These are phyloP conservation scores for Drosophila varians DNA, from an alignment of 1,140 invertebrate genomes.

Conservation along the genomic window DNA sequence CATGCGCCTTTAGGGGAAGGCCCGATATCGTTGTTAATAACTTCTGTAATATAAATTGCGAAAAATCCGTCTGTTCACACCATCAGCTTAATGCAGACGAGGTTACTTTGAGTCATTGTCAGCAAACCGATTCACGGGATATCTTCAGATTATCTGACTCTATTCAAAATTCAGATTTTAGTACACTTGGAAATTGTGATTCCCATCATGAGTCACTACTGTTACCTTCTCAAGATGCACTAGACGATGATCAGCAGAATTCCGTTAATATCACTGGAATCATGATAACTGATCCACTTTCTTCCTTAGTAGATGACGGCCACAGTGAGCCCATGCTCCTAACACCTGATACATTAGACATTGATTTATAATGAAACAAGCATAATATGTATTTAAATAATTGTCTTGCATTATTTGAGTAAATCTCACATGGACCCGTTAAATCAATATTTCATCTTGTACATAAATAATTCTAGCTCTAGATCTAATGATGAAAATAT, in stretches of 20 bases:
- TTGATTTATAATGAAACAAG: conserved; percentile 48
- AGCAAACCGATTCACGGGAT: neutral
- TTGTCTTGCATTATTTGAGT: neutral
- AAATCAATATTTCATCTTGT: too few relatives aligned
- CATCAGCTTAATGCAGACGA: conserved; percentile 38
- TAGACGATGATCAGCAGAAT: conserved; percentile 53
- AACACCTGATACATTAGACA: conserved; percentile 65
- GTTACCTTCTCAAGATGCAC: conserved; percentile 81
- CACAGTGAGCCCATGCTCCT: conserved; percentile 62
- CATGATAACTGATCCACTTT: conserved; percentile 66
- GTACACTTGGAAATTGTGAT: conserved; percentile 36
- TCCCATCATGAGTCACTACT: conserved; percentile 73
- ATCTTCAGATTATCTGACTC: conserved; percentile 25
- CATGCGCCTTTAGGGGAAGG: neutral
- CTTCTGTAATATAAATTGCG: conserved; percentile 20
- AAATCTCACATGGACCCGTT: neutral
- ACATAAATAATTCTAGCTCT: too few relatives aligned
- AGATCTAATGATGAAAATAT: too few relatives aligned
- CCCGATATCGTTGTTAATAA: conserved; percentile 2
- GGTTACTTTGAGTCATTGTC: conserved; percentile 3
- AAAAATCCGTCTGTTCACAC: conserved; percentile 17
- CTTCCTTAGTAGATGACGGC: conserved; percentile 58
- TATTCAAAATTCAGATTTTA: conserved; percentile 14
- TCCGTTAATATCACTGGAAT: conserved; percentile 52
- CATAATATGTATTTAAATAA: neutral